Evolutionary conservation across 2,888 invertebrate genomes (phyloP), one percentile per base, ranked within the genome.

Genomic region (Drosophila limbata): DNA sequence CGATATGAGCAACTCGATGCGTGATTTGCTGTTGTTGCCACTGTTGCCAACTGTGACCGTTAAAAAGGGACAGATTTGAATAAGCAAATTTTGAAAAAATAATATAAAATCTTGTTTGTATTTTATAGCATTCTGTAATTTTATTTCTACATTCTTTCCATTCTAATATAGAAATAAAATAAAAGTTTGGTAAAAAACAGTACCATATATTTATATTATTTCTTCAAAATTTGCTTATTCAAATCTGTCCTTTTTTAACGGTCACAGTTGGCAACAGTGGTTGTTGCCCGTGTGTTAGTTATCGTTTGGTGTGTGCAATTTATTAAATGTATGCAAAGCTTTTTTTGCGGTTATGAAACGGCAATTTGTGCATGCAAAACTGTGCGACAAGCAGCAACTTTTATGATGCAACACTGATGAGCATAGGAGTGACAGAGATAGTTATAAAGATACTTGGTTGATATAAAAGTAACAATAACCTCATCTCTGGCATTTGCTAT

Each of bases 341-440:
- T 39, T 59, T 47, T 15, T 40, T 40, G 39, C 50, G 59, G 47
- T 84, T 77, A 79, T 79, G 69, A 84, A 84, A 82, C 80, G 45
- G 75, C 72, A 77, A 70, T 80, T 84, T 81, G 61, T 75, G 81
- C 80, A 82, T 84, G 85, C 85, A 78, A 77, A 77, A 82, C 68
- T 66, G 70, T 73, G 61, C 53, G 57, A 47, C 57, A n/a, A 45
- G 47, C 55, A 42, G 39, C 55, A 42, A 71, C 74, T 63, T 80
- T 63, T 59, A 75, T 82, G 80, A 84, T 82, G 81, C 83, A 82
- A 81, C 71, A 19, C 48, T 25, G 8, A 28, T 3, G 42, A 37
- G 57, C 53, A 66, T 45, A 59, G 50, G 28, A 42, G 55, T 39
- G 42, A 65, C 19, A 63, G 51, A 31, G 50, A 67, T 47, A 42